Evolutionary conservation across 1,140 invertebrate genomes (phyloP).

Genomic region (Cydia splendana): DNA sequence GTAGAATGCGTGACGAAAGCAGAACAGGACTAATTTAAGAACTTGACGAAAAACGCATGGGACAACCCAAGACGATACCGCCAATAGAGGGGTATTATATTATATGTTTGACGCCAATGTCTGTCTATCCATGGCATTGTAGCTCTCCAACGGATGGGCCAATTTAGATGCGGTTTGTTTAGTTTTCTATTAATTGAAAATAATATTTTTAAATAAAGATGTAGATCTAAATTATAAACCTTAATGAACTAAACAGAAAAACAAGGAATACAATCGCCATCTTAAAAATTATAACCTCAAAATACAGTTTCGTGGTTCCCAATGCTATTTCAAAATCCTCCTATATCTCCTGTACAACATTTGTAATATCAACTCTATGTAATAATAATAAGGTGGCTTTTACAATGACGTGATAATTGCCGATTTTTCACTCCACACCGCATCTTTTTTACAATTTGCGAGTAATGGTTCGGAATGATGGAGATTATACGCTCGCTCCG

Average conservation of each 20-base stretch:
- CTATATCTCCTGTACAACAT: neutral
- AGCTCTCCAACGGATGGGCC: too few relatives aligned
- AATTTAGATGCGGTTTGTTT: too few relatives aligned
- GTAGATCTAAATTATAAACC: neutral
- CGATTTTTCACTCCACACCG: conserved; percentile 21
- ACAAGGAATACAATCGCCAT: neutral
- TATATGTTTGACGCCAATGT: too few relatives aligned
- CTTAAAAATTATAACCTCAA: neutral
- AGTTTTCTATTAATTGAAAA: too few relatives aligned
- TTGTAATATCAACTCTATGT: neutral
- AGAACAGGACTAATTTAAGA: too few relatives aligned
- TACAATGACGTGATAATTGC: neutral
- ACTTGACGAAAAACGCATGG: too few relatives aligned
- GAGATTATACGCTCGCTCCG: conserved; percentile 18
- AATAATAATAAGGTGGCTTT: neutral
- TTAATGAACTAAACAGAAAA: neutral
- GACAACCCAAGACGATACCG: too few relatives aligned
- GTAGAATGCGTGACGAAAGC: too few relatives aligned
- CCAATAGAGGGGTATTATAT: too few relatives aligned
- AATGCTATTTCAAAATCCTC: neutral
- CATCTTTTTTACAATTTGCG: conserved; percentile 31
- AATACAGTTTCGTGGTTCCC: neutral
- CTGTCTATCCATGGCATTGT: too few relatives aligned
- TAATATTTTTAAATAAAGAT: neutral
- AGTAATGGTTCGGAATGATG: conserved; percentile 31